phyloP scores from a whole-genome alignment of 2,113 vertebrate genomes.

The Lanius collurio region DNA sequence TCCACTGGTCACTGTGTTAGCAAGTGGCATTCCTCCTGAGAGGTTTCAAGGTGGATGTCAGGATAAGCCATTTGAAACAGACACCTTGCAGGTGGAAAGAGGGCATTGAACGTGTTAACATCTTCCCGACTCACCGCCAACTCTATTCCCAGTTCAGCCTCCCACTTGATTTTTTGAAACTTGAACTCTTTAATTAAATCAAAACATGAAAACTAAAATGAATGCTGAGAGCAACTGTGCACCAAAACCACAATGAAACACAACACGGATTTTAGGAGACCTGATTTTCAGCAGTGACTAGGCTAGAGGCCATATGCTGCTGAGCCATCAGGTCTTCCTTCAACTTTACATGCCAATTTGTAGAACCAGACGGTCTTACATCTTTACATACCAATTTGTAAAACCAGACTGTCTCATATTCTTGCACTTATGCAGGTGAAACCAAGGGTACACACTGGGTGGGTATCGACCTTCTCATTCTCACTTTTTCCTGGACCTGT shows the following conservation, averaged over 20 bases:
- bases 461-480: background rate
- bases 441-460: background rate
- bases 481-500: background rate
- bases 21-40: background rate
- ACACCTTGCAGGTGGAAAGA: background rate
- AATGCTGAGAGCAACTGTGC: background rate
- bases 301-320: background rate
- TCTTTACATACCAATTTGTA: background rate
- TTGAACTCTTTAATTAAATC: background rate
- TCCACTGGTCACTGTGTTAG: background rate
- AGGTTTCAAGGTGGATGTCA: background rate
- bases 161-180: conserved; percentile 22
- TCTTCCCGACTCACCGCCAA: background rate
- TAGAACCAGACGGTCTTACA: background rate
- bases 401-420: background rate
- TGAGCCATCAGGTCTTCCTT: conserved; percentile 10
- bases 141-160: background rate
- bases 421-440: background rate
- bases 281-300: background rate
- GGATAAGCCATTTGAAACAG: background rate
- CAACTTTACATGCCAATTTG: background rate
- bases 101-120: background rate
- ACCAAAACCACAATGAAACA: background rate
- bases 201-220: conserved; percentile 3
- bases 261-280: background rate